These are phyloP conservation scores for Serrognathus titanus DNA, from an alignment of 2,888 invertebrate genomes.

Conservation along the genomic window DNA sequence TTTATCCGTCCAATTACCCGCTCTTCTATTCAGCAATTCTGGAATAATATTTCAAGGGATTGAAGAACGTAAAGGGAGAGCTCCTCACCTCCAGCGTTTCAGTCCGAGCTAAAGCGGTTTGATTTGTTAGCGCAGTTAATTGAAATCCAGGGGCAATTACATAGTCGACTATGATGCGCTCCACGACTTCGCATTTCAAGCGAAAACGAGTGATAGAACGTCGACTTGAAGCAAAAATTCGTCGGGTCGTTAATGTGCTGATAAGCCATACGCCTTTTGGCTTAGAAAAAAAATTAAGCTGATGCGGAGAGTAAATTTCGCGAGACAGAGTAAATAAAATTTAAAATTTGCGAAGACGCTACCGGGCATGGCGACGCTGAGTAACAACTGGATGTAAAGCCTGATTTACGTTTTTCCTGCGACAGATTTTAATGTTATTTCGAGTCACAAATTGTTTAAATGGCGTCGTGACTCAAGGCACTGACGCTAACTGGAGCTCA, in stretches of 20 bases:
- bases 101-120: conserved; percentile 48
- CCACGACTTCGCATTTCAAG: too few species aligned
- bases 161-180: conserved; percentile 18
- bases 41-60: conserved; percentile 49
- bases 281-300: too few species aligned
- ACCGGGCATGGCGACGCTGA: conserved; percentile 7
- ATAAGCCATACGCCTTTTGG: too few species aligned
- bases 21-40: conserved; percentile 48
- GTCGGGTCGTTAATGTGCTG: too few species aligned
- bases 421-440: conserved; percentile 54
- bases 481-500: conserved; percentile 52
- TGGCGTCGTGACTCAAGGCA: conserved; percentile 53
- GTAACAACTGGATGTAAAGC: conserved; percentile 43
- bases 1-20: conserved; percentile 49
- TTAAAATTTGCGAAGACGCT: conserved; percentile 18
- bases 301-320: too few species aligned
- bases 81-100: conserved; percentile 38
- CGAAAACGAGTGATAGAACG: too few species aligned
- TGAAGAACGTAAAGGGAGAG: conserved; percentile 46
- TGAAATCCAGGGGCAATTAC: conserved; percentile 54
- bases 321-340: conserved; percentile 14
- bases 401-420: conserved; percentile 51
- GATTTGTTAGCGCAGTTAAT: conserved; percentile 55
- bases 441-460: conserved; percentile 56
- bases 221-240: too few species aligned